Evolutionary conservation across 2,888 invertebrate species (phyloP).

Genomic region (Entomobrya multifasciata): DNA sequence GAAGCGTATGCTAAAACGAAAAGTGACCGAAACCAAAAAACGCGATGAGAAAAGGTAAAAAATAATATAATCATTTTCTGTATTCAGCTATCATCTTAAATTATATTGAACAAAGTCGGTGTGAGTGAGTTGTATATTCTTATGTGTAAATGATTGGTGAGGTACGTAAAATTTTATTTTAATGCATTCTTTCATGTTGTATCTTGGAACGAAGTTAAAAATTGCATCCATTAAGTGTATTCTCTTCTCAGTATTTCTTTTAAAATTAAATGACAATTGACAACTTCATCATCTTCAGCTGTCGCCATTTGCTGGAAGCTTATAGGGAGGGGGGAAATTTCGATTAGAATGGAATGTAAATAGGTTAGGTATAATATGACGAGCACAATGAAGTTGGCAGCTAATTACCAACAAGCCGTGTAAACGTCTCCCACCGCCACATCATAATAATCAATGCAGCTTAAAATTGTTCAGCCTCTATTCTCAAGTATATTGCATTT

Average conservation of each 20-base stretch:
- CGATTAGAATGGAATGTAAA: not conserved
- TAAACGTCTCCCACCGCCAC: too few species aligned
- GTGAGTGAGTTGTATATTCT: too few species aligned
- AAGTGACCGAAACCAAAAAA: conserved; percentile 24
- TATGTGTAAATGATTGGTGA: too few species aligned
- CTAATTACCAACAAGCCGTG: conserved; percentile 52
- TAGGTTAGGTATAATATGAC: conserved; percentile 19
- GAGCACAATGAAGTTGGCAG: conserved; percentile 49
- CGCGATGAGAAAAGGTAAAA: not conserved
- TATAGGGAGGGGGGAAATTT: not conserved
- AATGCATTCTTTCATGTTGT: not conserved
- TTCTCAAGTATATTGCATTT: too few species aligned
- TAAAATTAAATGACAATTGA: conserved; percentile 34
- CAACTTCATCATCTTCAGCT: conserved; percentile 1
- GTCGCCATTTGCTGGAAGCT: not conserved
- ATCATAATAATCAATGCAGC: too few species aligned
- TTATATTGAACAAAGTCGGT: too few species aligned
- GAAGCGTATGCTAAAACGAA: conserved; percentile 7
- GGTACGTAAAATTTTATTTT: too few species aligned
- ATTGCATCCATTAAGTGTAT: not conserved
- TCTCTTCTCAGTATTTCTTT: not conserved
- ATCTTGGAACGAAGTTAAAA: conserved; percentile 8
- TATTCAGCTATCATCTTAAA: too few species aligned
- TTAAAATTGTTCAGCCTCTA: too few species aligned
- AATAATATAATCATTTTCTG: too few species aligned